phyloP scores from a whole-genome alignment of 2,113 vertebrate species.

The Alexandromys fortis region DNA sequence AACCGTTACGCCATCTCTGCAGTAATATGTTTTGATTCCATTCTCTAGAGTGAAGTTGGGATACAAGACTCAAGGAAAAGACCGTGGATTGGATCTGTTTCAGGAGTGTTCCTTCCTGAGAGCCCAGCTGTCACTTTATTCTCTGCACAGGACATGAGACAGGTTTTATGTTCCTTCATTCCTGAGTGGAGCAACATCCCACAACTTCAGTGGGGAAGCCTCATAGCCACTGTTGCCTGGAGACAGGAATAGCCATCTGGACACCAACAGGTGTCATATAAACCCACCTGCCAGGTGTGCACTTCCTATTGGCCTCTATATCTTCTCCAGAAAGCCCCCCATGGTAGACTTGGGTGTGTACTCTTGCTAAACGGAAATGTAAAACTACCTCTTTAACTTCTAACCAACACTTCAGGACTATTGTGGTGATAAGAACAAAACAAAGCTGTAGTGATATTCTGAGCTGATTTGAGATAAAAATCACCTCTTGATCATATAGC shows the following conservation, averaged over 20 bases:
- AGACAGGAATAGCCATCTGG: neutral
- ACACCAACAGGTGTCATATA: fast-evolving
- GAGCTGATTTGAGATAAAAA: too few relatives aligned
- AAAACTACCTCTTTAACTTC: too few relatives aligned
- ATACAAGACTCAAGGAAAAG: neutral
- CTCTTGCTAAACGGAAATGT: too few relatives aligned
- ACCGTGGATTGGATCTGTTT: neutral
- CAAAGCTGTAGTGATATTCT: too few relatives aligned
- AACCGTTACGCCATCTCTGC: neutral
- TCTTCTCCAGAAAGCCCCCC: neutral
- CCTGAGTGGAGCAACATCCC: neutral
- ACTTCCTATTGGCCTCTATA: fast-evolving
- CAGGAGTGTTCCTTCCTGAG: neutral
- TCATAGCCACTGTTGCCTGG: neutral
- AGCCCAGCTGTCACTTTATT: neutral
- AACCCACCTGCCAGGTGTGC: neutral
- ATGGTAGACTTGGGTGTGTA: neutral
- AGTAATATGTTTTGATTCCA: neutral
- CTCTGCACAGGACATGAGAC: neutral
- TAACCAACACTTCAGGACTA: too few relatives aligned
- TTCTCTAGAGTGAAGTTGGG: neutral
- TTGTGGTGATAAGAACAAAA: too few relatives aligned
- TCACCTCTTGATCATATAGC: too few relatives aligned
- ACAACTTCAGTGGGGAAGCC: neutral
- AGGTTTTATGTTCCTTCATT: neutral